Evolutionary conservation across 2,888 invertebrate genomes (phyloP), one percentile per base, ranked within the genome.

Genomic region (Cantharis nigra): DNA sequence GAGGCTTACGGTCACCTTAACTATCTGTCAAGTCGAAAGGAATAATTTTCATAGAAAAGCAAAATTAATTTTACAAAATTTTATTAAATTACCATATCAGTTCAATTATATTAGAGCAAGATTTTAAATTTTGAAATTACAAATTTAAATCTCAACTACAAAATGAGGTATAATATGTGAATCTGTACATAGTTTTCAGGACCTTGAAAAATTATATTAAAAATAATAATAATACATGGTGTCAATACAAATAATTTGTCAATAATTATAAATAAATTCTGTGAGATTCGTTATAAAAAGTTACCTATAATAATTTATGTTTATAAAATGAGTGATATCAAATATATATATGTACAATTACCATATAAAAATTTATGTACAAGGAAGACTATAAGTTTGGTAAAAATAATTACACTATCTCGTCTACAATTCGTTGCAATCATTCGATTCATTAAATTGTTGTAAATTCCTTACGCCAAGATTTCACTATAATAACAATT

Each of bases 261-360:
- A 20, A 26, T 26, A 7, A 23, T 67, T 67, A 26, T 67, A 67
- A 16, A 67, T 67, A 23, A 49, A 23, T 67, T 67, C 20, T 23
- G 23, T 23, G 65, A 67, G 65, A 67, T 67, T 67, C 65, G n/a
- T 67, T 67, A 18, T 23, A 67, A 64, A 64, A 64, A 23, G 20
- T 23, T 67, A 67, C 23, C 26, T 71, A 75, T 63, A 63, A 67
- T 67, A 67, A 77, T 67, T 71, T 74, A 73, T 72, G 70, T 71
- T 74, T 77, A 77, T 64, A 73, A 74, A 65, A 72, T 78, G 72
- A 49, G 49, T 67, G 65, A 69, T 75, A 76, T 69, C 71, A 78
- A 78, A 78, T 78, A 76, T 78, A 30, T 30, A 30, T 30, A 26
- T 26, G 26, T 26, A 78, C 78, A 78, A 69, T 76, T 73, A 67